Conservation (phyloP, 2,113 vertebrate genomes). For the Tursiops truncatus region DNA sequence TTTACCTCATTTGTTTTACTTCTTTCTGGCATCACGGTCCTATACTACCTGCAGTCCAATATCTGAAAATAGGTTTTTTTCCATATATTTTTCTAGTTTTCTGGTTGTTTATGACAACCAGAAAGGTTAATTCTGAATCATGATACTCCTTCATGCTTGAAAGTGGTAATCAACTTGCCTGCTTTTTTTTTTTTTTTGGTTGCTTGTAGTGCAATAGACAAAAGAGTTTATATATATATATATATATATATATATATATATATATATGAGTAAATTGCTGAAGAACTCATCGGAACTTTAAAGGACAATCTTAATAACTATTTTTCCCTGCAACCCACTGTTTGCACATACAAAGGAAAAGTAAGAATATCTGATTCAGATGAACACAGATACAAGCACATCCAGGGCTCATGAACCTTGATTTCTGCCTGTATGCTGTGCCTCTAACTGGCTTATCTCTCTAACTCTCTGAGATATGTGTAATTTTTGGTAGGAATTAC, state of each 20-base stretch:
- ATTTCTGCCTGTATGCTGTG: background rate
- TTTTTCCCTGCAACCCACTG: background rate
- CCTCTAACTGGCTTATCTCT: background rate
- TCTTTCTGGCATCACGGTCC: background rate
- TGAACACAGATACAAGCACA: background rate
- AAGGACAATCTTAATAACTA: background rate
- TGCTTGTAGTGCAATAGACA: background rate
- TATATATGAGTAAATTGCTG: background rate
- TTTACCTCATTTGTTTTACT: background rate
- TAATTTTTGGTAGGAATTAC: background rate
- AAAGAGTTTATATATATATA: background rate
- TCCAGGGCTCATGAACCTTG: background rate
- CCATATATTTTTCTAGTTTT: background rate
- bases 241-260: background rate
- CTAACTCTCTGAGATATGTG: background rate
- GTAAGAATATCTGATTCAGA: background rate
- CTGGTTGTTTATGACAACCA: background rate
- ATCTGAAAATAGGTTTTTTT: background rate
- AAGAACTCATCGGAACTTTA: background rate
- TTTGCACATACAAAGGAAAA: background rate
- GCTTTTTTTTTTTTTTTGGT: background rate
- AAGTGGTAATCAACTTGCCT: background rate
- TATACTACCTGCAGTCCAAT: background rate
- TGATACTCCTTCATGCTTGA: background rate
- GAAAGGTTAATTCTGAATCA: background rate